These are phyloP conservation scores for Anas georgica DNA, from an alignment of 2,797 vertebrate species.

Conservation along the genomic window DNA sequence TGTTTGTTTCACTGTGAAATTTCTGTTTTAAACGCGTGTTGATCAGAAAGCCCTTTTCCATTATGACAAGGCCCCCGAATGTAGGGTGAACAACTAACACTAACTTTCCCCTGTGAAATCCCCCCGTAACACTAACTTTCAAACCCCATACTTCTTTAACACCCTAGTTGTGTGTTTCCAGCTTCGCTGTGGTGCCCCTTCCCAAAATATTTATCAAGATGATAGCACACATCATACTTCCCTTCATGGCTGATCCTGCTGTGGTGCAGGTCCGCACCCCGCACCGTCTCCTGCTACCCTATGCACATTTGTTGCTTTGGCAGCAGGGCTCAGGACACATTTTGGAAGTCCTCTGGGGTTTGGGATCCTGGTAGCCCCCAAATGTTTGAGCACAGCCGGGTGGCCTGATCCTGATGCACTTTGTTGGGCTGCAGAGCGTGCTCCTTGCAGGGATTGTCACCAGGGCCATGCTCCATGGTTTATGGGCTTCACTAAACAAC, in stretches of 20 bases:
- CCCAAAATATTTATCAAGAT: neutral
- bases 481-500: neutral
- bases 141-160: neutral
- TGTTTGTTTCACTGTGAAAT: neutral
- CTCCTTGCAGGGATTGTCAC: neutral
- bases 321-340: neutral
- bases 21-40: neutral
- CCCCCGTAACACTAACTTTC: neutral
- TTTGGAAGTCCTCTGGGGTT: neutral
- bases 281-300: neutral
- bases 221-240: neutral
- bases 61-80: rapidly evolving
- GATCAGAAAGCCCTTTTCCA: rapidly evolving
- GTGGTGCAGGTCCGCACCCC: neutral
- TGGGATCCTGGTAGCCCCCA: neutral
- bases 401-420: neutral
- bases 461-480: neutral
- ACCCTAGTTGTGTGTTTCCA: rapidly evolving
- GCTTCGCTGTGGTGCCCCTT: neutral
- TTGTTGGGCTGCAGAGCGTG: rapidly evolving
- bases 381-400: rapidly evolving
- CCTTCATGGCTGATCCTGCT: neutral
- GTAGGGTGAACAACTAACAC: rapidly evolving
- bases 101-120: neutral
- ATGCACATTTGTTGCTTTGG: rapidly evolving